These are phyloP conservation scores for Drosophila miranda DNA, from an alignment of 1,140 invertebrate genomes.

Conservation along the genomic window DNA sequence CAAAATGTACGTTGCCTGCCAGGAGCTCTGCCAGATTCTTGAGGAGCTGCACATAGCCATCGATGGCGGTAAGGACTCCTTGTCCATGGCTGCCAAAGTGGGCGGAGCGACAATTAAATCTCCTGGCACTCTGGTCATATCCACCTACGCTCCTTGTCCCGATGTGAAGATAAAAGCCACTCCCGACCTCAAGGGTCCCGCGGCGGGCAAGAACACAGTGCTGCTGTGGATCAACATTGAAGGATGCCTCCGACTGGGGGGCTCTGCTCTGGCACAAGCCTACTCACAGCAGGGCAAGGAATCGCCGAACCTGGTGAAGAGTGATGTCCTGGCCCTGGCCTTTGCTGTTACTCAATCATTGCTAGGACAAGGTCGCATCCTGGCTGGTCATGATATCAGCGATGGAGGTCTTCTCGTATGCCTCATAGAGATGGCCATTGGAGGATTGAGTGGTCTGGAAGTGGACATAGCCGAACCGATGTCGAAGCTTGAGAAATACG, in stretches of 20 bases:
- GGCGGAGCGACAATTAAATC: conserved; percentile 90
- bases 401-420: conserved; percentile 97
- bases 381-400: conserved; percentile 97
- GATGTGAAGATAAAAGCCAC: conserved; percentile 93
- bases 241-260: conserved; percentile 90
- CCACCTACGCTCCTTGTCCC: conserved; percentile 96
- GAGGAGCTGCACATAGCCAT: conserved; percentile 93
- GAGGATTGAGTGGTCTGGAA: conserved; percentile 91
- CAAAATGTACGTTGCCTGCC: conserved; percentile 92
- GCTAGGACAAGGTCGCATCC: conserved; percentile 88
- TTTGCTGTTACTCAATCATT: conserved; percentile 93
- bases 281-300: conserved; percentile 92
- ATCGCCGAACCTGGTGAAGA: conserved; percentile 91
- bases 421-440: conserved; percentile 97
- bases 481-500: conserved; percentile 19
- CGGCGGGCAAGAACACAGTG: conserved; percentile 82
- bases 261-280: conserved; percentile 95
- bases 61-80: conserved; percentile 98
- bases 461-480: conserved; percentile 85
- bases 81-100: conserved; percentile 97
- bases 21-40: conserved; percentile 94
- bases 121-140: conserved; percentile 96
- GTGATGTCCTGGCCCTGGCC: conserved; percentile 86
- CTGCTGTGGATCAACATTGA: conserved; percentile 89
- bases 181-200: conserved; percentile 92